phyloP scores from a whole-genome alignment of 2,113 vertebrate species.

The Ursus arctos region DNA sequence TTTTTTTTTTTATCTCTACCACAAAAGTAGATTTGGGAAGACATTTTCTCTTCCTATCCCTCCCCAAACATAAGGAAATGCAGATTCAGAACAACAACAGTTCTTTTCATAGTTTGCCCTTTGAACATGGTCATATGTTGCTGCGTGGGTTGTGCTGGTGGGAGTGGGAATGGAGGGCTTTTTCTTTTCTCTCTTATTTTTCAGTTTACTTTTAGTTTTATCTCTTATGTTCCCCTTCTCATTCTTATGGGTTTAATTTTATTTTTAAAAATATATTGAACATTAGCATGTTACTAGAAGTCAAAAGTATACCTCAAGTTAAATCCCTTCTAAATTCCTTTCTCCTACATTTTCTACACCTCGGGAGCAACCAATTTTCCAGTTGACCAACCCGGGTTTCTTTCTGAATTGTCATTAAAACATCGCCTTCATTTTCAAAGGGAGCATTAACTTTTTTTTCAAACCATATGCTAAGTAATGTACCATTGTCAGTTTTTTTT shows the following conservation, averaged over 20 bases:
- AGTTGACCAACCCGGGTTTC: neutral
- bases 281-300: neutral
- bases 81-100: neutral
- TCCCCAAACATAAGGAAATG: neutral
- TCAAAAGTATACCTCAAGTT: neutral
- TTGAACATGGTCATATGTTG: neutral
- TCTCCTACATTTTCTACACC: too few relatives aligned
- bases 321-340: neutral
- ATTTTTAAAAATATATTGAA: neutral
- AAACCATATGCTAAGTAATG: neutral
- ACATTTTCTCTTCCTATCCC: neutral
- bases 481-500: neutral
- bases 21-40: neutral
- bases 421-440: neutral
- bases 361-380: neutral
- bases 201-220: neutral
- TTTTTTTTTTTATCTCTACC: neutral
- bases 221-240: neutral
- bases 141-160: neutral
- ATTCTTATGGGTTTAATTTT: neutral
- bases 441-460: constrained; percentile 11
- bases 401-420: neutral
- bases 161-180: neutral
- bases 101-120: neutral
- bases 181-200: neutral